Evolutionary conservation across 2,113 vertebrate genomes (phyloP).

Genomic region (Sturnira hondurensis): DNA sequence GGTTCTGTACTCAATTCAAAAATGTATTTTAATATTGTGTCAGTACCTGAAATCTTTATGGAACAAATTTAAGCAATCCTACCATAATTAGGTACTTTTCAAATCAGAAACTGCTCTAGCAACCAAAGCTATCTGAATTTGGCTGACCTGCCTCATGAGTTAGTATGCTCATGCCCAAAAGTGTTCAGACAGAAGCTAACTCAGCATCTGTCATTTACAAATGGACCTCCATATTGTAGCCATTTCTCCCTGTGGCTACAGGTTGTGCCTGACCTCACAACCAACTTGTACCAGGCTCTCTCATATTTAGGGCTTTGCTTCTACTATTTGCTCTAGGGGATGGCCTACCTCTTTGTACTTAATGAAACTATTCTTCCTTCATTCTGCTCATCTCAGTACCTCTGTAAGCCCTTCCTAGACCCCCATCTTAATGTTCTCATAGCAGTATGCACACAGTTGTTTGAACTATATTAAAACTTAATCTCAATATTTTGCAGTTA

Average conservation of each 20-base stretch:
- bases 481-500: background rate
- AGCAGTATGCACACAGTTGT: background rate
- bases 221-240: background rate
- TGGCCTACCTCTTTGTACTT: background rate
- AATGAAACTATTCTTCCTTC: background rate
- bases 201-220: background rate
- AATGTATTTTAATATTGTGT: background rate
- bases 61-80: background rate
- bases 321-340: background rate
- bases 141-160: background rate
- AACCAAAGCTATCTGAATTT: background rate
- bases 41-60: background rate
- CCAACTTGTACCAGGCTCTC: background rate
- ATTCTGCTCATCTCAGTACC: background rate
- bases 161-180: background rate
- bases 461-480: background rate
- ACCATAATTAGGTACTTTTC: background rate
- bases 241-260: background rate
- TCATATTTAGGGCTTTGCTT: background rate
- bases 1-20: background rate
- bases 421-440: background rate
- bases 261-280: background rate
- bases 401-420: background rate
- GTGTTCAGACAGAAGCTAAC: background rate
- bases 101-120: background rate